These are phyloP conservation scores for Sus cebifrons DNA, from an alignment of 2,797 vertebrate species.

Conservation along the genomic window DNA sequence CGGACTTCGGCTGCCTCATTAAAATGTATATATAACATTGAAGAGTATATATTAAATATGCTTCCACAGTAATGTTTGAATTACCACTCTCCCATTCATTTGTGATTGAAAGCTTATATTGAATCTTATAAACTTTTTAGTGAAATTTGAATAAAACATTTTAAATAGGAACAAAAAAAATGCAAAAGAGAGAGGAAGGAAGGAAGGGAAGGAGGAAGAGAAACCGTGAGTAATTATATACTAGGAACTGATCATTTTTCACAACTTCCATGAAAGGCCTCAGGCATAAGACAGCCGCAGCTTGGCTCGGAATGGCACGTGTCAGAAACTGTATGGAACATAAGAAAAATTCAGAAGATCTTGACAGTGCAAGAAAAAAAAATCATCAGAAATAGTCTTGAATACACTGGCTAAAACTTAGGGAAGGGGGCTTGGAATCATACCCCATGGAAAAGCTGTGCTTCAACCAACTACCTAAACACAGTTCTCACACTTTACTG, in stretches of 20 bases:
- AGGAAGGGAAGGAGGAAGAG: no score
- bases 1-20: conserved; percentile 37
- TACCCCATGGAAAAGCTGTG: not conserved
- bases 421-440: not conserved
- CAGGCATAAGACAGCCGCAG: not conserved
- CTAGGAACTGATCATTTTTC: not conserved
- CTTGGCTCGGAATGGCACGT: not conserved
- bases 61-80: not conserved
- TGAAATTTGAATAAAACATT: conserved; percentile 84
- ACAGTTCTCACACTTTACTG: not conserved
- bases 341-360: not conserved
- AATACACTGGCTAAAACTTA: not conserved
- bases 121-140: conserved; percentile 88
- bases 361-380: not conserved
- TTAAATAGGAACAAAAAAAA: not conserved
- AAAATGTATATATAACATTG: conserved; percentile 17
- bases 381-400: not conserved
- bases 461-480: conserved; percentile 23
- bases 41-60: not conserved
- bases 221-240: not conserved
- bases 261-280: not conserved
- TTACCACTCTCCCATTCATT: conserved; percentile 28
- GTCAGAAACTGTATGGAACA: not conserved
- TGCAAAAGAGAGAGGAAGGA: not conserved
- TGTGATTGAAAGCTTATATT: conserved; percentile 75